These are phyloP conservation scores for Diuraphis noxia DNA, from an alignment of 1,140 invertebrate genomes.

Conservation along the genomic window DNA sequence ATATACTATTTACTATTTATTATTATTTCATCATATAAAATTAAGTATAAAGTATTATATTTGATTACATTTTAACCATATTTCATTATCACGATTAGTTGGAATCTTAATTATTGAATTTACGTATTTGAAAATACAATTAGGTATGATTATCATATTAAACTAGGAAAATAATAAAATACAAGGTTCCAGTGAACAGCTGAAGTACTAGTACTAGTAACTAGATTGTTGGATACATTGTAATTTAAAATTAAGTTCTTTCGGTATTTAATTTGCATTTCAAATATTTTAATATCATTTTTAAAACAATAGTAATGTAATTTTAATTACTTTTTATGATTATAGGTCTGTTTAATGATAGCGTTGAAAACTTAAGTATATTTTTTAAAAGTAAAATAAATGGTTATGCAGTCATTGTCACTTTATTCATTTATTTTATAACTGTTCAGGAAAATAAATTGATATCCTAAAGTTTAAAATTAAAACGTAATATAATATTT, in stretches of 20 bases:
- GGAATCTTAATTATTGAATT: not conserved
- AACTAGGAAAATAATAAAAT: not conserved
- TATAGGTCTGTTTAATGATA: not conserved
- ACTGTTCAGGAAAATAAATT: not conserved
- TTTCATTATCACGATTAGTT: not conserved
- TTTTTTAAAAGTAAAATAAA: constrained; percentile 2
- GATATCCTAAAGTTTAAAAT: not conserved
- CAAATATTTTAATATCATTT: not conserved
- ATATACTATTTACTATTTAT: no score
- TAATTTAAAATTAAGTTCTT: not conserved
- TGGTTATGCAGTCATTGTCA: not conserved
- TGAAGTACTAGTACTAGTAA: not conserved
- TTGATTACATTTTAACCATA: not conserved
- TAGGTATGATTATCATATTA: not conserved
- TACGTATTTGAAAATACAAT: not conserved
- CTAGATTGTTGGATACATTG: not conserved
- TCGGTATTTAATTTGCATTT: not conserved
- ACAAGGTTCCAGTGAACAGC: not conserved
- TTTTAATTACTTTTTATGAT: not conserved
- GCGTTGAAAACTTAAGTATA: not conserved
- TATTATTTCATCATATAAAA: no score
- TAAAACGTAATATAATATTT: not conserved
- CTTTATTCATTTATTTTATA: not conserved
- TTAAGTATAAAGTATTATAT: no score
- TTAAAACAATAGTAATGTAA: not conserved